phyloP scores from a whole-genome alignment of 2,888 invertebrate genomes.

The Neoaliturus tenellus region DNA sequence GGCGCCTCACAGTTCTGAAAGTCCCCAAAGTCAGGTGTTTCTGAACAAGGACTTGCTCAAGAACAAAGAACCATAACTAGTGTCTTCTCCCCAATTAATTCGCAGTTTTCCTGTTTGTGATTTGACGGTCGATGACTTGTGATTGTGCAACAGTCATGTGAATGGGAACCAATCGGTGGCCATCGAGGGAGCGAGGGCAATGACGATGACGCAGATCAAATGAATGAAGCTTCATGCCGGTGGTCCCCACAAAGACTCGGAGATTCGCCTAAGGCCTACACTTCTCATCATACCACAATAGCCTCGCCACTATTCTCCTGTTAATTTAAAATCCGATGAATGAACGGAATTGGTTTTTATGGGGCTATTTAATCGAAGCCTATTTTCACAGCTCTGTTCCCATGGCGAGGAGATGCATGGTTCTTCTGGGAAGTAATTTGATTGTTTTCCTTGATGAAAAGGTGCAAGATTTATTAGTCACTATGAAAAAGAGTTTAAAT shows the following conservation, averaged over 20 bases:
- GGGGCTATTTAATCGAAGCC: background rate
- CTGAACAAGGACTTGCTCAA: no score
- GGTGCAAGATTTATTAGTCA: no score
- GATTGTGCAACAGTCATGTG: background rate
- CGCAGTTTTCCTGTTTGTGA: background rate
- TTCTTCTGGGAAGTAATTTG: no score
- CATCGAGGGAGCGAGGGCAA: background rate
- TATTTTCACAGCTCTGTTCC: background rate
- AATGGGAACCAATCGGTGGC: background rate
- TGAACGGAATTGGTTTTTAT: constrained; percentile 26
- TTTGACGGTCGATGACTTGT: background rate
- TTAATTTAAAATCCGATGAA: constrained; percentile 18
- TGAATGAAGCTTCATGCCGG: background rate
- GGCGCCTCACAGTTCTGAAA: no score
- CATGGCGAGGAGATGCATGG: background rate
- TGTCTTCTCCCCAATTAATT: no score
- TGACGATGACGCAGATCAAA: background rate
- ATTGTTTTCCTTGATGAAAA: no score
- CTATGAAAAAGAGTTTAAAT: no score
- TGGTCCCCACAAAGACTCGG: background rate
- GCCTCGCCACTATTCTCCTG: constrained; percentile 13
- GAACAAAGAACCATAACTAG: no score
- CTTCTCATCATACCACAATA: constrained; percentile 11
- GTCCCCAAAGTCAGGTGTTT: no score
- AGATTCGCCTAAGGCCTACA: background rate